Evolutionary conservation across 2,888 invertebrate genomes (phyloP).

Genomic region (Diaprepes abbreviatus): DNA sequence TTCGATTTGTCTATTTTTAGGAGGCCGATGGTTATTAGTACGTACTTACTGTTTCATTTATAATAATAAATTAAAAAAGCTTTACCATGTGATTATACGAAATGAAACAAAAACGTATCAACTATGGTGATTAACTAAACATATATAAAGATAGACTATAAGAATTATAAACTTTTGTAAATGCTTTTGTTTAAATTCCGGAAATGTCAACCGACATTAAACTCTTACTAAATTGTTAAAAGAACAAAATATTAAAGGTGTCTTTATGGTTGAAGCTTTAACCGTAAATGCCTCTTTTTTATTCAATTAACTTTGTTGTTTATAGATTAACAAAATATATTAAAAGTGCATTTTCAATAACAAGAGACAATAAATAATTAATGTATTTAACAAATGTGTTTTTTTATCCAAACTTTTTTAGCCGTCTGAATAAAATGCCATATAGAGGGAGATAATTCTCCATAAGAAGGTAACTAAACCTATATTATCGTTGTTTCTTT

Average conservation of each 20-base stretch:
- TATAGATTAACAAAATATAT: conserved; percentile 63
- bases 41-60: conserved; percentile 35
- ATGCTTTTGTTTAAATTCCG: conserved; percentile 44
- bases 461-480: no score
- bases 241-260: conserved; percentile 27
- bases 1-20: conserved; percentile 50
- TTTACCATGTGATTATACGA: conserved; percentile 65
- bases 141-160: conserved; percentile 53
- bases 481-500: no score
- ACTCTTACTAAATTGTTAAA: conserved; percentile 19
- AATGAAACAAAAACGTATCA: conserved; percentile 68
- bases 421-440: no score
- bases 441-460: no score
- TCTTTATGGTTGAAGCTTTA: conserved; percentile 8
- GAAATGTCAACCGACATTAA: background rate
- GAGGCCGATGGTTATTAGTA: conserved; percentile 26
- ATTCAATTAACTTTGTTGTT: conserved; percentile 39
- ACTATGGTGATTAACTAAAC: conserved; percentile 67
- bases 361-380: conserved; percentile 69
- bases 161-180: conserved; percentile 43
- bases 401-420: no score
- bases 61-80: conserved; percentile 27
- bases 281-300: conserved; percentile 30
- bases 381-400: conserved; percentile 55
- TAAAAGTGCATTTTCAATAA: conserved; percentile 69